Conservation (phyloP, 1,140 invertebrate genomes). For the Drosophila parvula region DNA sequence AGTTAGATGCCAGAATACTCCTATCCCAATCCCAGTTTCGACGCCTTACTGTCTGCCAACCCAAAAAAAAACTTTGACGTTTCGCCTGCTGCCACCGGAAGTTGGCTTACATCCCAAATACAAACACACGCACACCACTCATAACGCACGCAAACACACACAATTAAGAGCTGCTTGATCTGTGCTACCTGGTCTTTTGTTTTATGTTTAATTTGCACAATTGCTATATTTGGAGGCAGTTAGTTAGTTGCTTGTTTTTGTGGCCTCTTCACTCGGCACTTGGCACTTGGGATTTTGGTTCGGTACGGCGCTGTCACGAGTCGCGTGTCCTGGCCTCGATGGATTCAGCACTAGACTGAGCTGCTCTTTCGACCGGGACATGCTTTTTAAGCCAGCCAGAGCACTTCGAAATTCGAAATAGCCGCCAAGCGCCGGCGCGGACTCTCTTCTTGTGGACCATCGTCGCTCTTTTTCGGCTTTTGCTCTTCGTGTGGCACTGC, state of each 20-base stretch:
- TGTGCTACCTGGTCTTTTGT: constrained; percentile 26
- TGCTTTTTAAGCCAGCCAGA: constrained; percentile 63
- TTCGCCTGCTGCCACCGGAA: constrained; percentile 48
- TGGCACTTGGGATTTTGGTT: constrained; percentile 45
- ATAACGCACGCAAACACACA: constrained; percentile 25
- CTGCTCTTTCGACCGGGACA: constrained; percentile 64
- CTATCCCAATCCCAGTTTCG: constrained; percentile 31
- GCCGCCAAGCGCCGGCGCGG: constrained; percentile 43
- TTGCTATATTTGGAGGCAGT: constrained; percentile 25
- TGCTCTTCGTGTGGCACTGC: constrained; percentile 42
- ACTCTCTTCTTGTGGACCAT: not conserved
- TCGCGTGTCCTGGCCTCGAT: constrained; percentile 71
- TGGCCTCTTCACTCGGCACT: constrained; percentile 52
- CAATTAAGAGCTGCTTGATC: constrained; percentile 17
- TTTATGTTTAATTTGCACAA: constrained; percentile 37
- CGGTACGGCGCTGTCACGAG: constrained; percentile 10
- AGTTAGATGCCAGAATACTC: not conserved
- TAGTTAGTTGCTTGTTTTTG: constrained; percentile 30
- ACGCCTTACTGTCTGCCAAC: constrained; percentile 74
- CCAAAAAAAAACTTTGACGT: constrained; percentile 66
- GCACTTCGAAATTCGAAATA: constrained; percentile 53
- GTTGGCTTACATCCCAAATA: constrained; percentile 48
- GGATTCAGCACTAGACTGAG: constrained; percentile 80
- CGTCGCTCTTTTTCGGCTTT: constrained; percentile 7
- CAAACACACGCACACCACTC: constrained; percentile 18